Percentiles rank a stretch among this genome's conserved stretches.
phyloP scores from a whole-genome alignment of 2,888 invertebrate genomes.

The Aspidiotus destructor region DNA sequence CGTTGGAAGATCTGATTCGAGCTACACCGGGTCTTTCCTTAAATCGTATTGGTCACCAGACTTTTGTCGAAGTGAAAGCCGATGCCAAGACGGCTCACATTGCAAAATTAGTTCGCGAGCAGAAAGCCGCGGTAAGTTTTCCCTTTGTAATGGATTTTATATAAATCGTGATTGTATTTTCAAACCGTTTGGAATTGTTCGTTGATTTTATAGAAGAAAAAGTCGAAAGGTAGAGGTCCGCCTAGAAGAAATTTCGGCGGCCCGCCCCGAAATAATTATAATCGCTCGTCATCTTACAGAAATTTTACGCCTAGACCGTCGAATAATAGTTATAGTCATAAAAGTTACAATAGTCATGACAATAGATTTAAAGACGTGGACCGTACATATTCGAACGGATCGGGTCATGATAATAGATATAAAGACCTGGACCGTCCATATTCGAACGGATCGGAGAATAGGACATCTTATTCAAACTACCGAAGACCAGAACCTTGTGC shows the following conservation, averaged over 20 bases:
- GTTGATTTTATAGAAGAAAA: background rate
- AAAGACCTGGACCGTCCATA: too few species aligned
- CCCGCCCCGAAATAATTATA: too few species aligned
- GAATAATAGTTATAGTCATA: too few species aligned
- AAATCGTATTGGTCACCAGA: background rate
- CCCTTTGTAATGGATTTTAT: too few species aligned
- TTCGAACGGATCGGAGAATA: background rate
- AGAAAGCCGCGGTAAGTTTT: slow-evolving; percentile 11
- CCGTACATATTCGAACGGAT: background rate
- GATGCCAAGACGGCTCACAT: slow-evolving; percentile 24
- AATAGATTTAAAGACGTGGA: too few species aligned
- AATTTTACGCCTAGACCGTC: too few species aligned
- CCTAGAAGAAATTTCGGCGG: too few species aligned
- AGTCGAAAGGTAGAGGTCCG: background rate
- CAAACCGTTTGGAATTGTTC: background rate
- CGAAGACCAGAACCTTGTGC: background rate
- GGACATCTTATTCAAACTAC: background rate
- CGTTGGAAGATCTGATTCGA: slow-evolving; percentile 8
- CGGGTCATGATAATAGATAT: background rate
- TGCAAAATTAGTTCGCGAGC: slow-evolving; percentile 13
- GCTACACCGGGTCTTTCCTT: slow-evolving; percentile 1
- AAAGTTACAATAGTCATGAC: too few species aligned
- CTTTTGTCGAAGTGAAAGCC: slow-evolving; percentile 10
- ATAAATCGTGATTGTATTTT: too few species aligned
- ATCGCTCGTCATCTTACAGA: too few species aligned